These are phyloP conservation scores for Spodoptera exigua DNA, from an alignment of 2,888 invertebrate genomes.

Conservation along the genomic window DNA sequence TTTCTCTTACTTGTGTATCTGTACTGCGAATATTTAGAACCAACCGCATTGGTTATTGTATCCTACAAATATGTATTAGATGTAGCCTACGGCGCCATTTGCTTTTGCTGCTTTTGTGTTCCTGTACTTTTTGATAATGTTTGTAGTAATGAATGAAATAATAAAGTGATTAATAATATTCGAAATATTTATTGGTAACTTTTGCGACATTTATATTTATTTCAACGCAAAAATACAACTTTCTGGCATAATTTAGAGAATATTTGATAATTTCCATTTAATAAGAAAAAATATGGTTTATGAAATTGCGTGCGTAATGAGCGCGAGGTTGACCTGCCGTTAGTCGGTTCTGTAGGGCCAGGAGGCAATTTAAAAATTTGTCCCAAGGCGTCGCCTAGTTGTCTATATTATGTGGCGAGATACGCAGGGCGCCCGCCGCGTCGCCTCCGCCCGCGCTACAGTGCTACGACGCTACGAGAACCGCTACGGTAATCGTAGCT, in stretches of 20 bases:
- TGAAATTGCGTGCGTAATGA: constrained; percentile 59
- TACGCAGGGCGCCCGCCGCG: constrained; percentile 68
- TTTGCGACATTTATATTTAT: too few relatives aligned
- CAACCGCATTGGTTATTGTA: constrained; percentile 19
- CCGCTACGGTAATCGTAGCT: constrained; percentile 44
- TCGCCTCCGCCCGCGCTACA: constrained; percentile 58
- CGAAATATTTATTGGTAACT: too few relatives aligned
- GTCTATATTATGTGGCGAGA: constrained; percentile 78
- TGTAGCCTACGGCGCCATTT: too few relatives aligned
- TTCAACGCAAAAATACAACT: not conserved
- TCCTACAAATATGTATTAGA: too few relatives aligned
- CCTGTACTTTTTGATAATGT: too few relatives aligned
- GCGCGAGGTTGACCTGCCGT: constrained; percentile 60
- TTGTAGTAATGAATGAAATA: too few relatives aligned
- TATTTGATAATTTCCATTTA: constrained; percentile 45
- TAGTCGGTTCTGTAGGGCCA: constrained; percentile 72
- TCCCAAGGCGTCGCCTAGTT: constrained; percentile 79
- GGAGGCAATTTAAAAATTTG: constrained; percentile 86
- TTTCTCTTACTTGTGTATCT: constrained; percentile 62
- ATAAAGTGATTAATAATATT: too few relatives aligned
- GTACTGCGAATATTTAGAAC: constrained; percentile 43
- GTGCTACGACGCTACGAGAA: constrained; percentile 55
- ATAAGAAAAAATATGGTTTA: constrained; percentile 44
- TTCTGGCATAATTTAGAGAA: constrained; percentile 6
- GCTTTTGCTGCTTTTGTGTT: too few relatives aligned